Evolutionary conservation across 35 echinoderm and acorn worm species (phyloP).

Genomic region (Ptychodera flava): DNA sequence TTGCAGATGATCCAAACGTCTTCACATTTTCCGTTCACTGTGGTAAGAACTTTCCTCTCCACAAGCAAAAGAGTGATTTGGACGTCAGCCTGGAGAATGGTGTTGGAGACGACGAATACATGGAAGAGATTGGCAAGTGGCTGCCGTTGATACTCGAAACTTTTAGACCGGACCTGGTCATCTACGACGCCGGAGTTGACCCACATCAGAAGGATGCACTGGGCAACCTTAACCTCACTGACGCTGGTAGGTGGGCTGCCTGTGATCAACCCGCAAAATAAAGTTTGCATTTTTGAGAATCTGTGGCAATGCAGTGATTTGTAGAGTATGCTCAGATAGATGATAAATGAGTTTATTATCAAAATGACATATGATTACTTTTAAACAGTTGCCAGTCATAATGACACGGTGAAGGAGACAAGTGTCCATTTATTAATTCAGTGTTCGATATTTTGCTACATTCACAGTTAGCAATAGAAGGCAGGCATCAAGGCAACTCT

Average conservation of each 20-base stretch:
- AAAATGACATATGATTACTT: not conserved
- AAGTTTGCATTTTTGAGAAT: too few species aligned
- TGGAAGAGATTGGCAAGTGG: constrained; percentile 44
- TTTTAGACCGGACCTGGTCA: constrained; percentile 46
- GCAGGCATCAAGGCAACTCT: too few species aligned
- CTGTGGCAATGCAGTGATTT: too few species aligned
- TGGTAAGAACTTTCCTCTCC: constrained; percentile 62
- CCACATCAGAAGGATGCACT: constrained; percentile 63
- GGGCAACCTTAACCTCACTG: constrained; percentile 61
- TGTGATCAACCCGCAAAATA: too few species aligned
- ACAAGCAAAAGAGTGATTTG: constrained; percentile 58
- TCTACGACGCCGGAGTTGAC: constrained; percentile 79
- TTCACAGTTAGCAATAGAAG: too few species aligned
- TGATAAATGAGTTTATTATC: constrained; percentile 1
- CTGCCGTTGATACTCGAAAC: constrained; percentile 47
- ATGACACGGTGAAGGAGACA: too few species aligned
- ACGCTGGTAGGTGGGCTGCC: constrained; percentile 18
- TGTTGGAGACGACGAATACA: constrained; percentile 47
- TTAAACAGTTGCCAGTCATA: too few species aligned
- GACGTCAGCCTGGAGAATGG: constrained; percentile 51
- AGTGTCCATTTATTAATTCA: too few species aligned
- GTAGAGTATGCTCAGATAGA: not conserved
- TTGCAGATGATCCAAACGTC: constrained; percentile 40
- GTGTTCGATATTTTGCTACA: too few species aligned
- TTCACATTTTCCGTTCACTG: constrained; percentile 81